Base-by-base conservation (phyloP, 2,888 invertebrate species). In the Rhabditoides inermis region DNA sequence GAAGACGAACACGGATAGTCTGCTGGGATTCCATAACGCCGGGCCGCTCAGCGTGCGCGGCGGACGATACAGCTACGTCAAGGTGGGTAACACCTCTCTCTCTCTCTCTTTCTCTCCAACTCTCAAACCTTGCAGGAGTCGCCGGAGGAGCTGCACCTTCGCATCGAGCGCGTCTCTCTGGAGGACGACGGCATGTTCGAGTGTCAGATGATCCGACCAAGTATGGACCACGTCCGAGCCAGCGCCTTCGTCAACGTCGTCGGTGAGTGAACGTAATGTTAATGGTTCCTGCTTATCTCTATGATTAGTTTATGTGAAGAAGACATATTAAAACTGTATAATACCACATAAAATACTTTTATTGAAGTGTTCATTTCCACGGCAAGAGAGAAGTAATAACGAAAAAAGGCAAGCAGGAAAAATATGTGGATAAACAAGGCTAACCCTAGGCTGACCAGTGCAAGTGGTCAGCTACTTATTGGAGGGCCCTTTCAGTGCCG, bases 121-220 rank as follows among this genome's bases (percentile, higher is more conserved):
- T 20, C 22, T 10, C 5, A 18, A n/a, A 15, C 12, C 18, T 50
- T 61, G 32, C 47, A 65, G 64, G 67, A 71, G 39, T 56, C 60
- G n/a, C 64, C 71, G 3, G 73, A 68, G 41, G 72, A 74, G 47
- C 59, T 74, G 20, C 61, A 70, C 49, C 53, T 74, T 39, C 57
- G 62, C 51, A 73, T 74, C 39, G 61, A 63, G 26, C 48, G 60
- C 15, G 65, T 88, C 7, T 85, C 86, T 40, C 81, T 91, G 44
- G 87, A 85, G 69, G 95, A 95, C 77, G 94, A 94, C 77, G 91
- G 89, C 0, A 88, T 88, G 75, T 95, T 86, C 79, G 90, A 94
- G 82, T 95, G 95, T 79, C 94, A 95, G 84, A 89, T 94, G 68
- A 48, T 73, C 30, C 56, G 65, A 40, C 63, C 65, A 15, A 62